Evolutionary conservation across 2,797 vertebrate genomes (phyloP), one percentile per base, ranked within the genome.

Genomic region (Simalia tracyae): DNA sequence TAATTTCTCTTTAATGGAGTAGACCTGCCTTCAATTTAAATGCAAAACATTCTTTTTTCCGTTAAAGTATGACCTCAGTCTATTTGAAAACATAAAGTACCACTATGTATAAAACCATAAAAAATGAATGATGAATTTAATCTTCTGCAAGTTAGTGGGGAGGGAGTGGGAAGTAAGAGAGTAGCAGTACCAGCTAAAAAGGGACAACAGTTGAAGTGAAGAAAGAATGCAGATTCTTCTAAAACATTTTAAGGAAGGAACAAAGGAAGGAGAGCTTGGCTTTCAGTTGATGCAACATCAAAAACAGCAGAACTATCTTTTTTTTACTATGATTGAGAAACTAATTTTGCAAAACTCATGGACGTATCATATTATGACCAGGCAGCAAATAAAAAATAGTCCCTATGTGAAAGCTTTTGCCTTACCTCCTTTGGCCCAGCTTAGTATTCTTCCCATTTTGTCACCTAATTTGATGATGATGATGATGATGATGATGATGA

Each of bases 11-110:
- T 98, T 98, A 98, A 98, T 98, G 97, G 97, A 97, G 98, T 63
- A 97, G 97, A 98, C 97, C 98, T 97, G 97, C 95, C 97, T 98
- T 98, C 97, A 97, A 97, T 98, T 98, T 97, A 97, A 97, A 98
- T 96, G 96, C 97, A 97, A 98, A 98, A 98, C 97, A 97, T 96
- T 97, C 97, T 97, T 97, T 92, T 98, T 98, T 97, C 97, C 97
- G 97, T 96, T 97, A 98, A 98, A 98, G 97, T 97, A 95, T 98
- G 98, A 98, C 97, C 98, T 98, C 97, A 96, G 97, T 97, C 97
- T 98, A 98, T 98, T 97, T 97, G 97, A 97, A 98, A 98, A 97
- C 97, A 98, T 98, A 98, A 98, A 98, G 98, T 98, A 98, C 97
- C 94, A 95, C 96, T 95, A 97, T 97, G 97, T 97, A 98, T 97